Evolutionary conservation across 2,888 invertebrate genomes (phyloP).

Genomic region (Carcina quercana): DNA sequence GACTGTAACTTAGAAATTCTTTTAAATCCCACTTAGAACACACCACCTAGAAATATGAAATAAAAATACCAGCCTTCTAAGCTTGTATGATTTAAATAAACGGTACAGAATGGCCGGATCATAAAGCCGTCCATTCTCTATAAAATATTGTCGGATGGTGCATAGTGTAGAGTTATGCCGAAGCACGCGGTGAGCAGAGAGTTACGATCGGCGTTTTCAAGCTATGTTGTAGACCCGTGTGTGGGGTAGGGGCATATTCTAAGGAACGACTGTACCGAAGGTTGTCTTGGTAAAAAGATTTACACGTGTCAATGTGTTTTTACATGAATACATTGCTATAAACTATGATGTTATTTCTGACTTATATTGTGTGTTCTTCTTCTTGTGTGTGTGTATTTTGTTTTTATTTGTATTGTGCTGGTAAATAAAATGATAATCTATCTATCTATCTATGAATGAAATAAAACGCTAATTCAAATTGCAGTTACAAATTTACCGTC

Average conservation of each 20-base stretch:
- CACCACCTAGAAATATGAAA: background rate
- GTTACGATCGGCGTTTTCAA: constrained; percentile 48
- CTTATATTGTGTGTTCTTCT: too few relatives aligned
- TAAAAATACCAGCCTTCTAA: constrained; percentile 4
- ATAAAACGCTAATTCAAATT: too few relatives aligned
- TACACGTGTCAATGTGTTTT: too few relatives aligned
- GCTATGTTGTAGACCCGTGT: constrained; percentile 26
- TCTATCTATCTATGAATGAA: too few relatives aligned
- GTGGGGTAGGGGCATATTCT: constrained; percentile 9
- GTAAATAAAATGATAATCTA: too few relatives aligned
- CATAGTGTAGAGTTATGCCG: constrained; percentile 52
- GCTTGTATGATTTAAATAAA: constrained; percentile 36
- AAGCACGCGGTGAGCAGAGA: constrained; percentile 43
- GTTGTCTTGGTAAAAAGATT: too few relatives aligned
- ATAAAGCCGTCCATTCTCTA: constrained; percentile 43
- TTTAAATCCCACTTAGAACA: background rate
- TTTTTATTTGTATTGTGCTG: too few relatives aligned
- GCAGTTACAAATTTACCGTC: too few relatives aligned
- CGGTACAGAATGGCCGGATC: constrained; percentile 29
- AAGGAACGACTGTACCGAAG: constrained; percentile 11
- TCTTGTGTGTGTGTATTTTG: too few relatives aligned
- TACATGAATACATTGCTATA: too few relatives aligned
- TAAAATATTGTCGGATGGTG: constrained; percentile 47
- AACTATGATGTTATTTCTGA: too few relatives aligned
- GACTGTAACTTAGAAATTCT: background rate